phyloP scores from a whole-genome alignment of 2,113 vertebrate genomes.

The Stigmatopora argus region DNA sequence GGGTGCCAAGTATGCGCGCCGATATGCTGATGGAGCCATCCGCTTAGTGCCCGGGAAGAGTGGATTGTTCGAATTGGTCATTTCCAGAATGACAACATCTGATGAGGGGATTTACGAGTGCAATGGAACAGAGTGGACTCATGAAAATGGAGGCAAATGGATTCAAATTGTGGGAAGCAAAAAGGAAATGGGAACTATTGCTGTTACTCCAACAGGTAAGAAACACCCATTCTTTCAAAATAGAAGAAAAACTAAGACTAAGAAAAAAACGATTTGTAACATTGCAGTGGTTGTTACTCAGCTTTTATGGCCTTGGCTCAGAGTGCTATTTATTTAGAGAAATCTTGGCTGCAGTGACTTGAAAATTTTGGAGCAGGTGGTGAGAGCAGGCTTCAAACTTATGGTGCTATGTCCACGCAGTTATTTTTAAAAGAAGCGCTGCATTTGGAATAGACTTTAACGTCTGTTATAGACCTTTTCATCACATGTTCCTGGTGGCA shows the following conservation, averaged over 20 bases:
- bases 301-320: background rate
- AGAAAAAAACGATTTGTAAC: background rate
- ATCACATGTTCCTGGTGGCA: background rate
- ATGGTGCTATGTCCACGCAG: background rate
- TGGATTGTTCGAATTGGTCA: slow-evolving; percentile 72
- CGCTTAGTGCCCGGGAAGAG: slow-evolving; percentile 72
- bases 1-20: slow-evolving; percentile 63
- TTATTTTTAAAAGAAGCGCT: background rate
- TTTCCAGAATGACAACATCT: slow-evolving; percentile 59
- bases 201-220: slow-evolving; percentile 79
- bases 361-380: background rate
- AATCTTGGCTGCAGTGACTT: background rate
- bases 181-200: slow-evolving; percentile 72
- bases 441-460: background rate
- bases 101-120: slow-evolving; percentile 83
- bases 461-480: background rate
- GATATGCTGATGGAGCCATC: slow-evolving; percentile 76
- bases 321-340: background rate
- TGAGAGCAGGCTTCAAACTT: background rate
- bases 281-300: background rate
- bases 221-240: background rate
- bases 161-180: slow-evolving; percentile 81
- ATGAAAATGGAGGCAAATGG: slow-evolving; percentile 74
- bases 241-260: background rate
- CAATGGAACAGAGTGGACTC: slow-evolving; percentile 81